A percentile compares a stretch with the other conserved stretches of the same genome.
These are phyloP conservation scores for Steinernema khuongi DNA, from an alignment of 1,140 invertebrate species.

Conservation along the genomic window DNA sequence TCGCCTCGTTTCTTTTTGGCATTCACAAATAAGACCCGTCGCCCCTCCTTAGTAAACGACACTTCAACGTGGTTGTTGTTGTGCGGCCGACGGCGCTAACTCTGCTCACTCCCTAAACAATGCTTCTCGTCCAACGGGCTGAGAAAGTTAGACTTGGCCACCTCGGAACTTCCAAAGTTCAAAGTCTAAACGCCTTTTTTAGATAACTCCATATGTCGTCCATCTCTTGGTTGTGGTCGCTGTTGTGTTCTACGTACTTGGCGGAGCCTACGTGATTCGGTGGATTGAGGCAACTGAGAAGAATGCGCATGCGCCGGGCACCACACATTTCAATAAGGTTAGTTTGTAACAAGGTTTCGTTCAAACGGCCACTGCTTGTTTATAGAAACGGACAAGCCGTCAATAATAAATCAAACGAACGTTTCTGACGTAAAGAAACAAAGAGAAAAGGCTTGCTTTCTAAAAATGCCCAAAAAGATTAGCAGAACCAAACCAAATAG, in stretches of 20 bases:
- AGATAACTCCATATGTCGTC: constrained; percentile 33
- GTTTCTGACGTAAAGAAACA: background rate
- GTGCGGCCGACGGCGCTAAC: background rate
- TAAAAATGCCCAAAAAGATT: too few relatives aligned
- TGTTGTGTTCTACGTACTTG: constrained; percentile 34
- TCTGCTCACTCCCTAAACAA: background rate
- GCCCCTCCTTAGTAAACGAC: constrained; percentile 14
- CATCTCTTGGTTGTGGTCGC: constrained; percentile 28
- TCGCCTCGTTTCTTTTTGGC: constrained; percentile 8
- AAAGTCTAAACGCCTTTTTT: constrained; percentile 19
- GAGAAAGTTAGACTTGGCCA: background rate
- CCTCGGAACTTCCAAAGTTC: background rate
- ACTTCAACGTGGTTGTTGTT: constrained; percentile 5
- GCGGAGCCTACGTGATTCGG: constrained; percentile 33
- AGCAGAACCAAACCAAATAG: too few relatives aligned
- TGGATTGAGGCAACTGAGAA: constrained; percentile 24
- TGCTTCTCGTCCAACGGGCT: background rate
- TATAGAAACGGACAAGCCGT: too few relatives aligned
- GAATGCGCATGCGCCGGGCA: constrained; percentile 15
- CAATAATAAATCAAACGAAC: too few relatives aligned
- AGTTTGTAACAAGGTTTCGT: background rate
- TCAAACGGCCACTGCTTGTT: too few relatives aligned
- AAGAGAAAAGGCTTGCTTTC: background rate
- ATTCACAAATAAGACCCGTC: constrained; percentile 13
- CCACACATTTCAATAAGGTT: constrained; percentile 7